Conservation (phyloP, 2,888 invertebrate genomes). For the Andrena camellia region DNA sequence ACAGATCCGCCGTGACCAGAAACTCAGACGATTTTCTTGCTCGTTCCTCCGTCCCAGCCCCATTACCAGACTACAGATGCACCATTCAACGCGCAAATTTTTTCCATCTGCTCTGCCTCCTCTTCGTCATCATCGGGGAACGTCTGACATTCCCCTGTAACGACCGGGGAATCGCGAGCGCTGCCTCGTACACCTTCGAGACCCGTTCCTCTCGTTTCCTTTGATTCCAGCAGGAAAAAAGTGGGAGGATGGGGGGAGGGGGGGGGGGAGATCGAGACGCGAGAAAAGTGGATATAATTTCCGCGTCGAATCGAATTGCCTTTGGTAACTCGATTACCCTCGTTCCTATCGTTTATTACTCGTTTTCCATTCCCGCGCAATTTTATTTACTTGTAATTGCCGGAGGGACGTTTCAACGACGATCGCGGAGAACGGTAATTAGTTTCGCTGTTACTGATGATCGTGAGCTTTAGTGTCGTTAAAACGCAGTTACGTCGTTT, state of each 20-base stretch:
- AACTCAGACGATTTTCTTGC: conserved; percentile 32
- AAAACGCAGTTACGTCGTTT: conserved; percentile 3
- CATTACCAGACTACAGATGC: conserved; percentile 57
- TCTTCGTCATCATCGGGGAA: conserved; percentile 62
- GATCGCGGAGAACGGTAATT: background rate
- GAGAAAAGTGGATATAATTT: conserved; percentile 37
- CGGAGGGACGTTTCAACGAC: background rate
- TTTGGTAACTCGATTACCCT: conserved; percentile 36
- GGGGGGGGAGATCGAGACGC: background rate
- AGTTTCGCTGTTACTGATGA: conserved; percentile 7
- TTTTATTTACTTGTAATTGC: conserved; percentile 25
- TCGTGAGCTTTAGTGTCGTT: background rate
- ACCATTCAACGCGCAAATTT: conserved; percentile 58
- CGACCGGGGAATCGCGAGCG: conserved; percentile 40
- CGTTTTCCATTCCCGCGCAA: background rate
- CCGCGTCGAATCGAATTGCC: conserved; percentile 23
- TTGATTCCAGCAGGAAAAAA: conserved; percentile 15
- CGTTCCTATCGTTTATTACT: conserved; percentile 17
- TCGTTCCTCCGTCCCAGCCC: conserved; percentile 43
- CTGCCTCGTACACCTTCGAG: conserved; percentile 15
- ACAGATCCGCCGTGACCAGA: conserved; percentile 34
- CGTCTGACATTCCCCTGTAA: conserved; percentile 55
- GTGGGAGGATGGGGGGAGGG: no score
- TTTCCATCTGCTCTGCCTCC: conserved; percentile 43
- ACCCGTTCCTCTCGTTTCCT: conserved; percentile 14